phyloP scores from a whole-genome alignment of 2,888 invertebrate genomes.

The Apocheima hispidaria region DNA sequence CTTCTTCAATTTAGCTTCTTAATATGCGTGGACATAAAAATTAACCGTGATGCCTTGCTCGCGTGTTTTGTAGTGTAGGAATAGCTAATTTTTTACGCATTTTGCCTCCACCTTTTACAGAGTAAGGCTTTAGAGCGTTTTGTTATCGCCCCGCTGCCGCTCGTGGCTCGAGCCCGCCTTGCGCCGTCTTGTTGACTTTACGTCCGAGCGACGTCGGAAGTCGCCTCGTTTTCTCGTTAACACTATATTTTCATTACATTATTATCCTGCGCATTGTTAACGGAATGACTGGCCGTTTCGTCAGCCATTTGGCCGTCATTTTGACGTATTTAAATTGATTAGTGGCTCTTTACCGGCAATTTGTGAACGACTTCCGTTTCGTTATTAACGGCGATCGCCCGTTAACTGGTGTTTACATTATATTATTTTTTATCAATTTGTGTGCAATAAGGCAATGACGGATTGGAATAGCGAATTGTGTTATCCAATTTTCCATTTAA shows the following conservation, averaged over 20 bases:
- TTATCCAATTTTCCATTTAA: constrained; percentile 1
- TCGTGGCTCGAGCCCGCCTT: constrained; percentile 46
- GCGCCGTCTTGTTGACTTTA: constrained; percentile 69
- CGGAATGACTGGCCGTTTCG: constrained; percentile 59
- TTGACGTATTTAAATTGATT: constrained; percentile 47
- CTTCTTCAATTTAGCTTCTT: too few relatives aligned
- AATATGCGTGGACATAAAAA: too few relatives aligned
- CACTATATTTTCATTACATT: constrained; percentile 67
- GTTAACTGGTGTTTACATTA: constrained; percentile 45
- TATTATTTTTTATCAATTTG: constrained; percentile 40
- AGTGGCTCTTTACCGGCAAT: constrained; percentile 46
- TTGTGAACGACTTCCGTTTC: constrained; percentile 55
- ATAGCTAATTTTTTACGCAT: too few relatives aligned
- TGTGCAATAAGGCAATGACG: constrained; percentile 22
- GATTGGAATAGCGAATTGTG: constrained; percentile 3
- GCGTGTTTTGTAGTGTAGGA: too few relatives aligned
- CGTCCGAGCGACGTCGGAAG: constrained; percentile 67
- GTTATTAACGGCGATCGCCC: constrained; percentile 45
- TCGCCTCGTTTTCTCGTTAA: constrained; percentile 64
- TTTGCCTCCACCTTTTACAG: neutral
- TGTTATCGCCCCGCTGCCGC: constrained; percentile 43
- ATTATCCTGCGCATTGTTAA: constrained; percentile 57
- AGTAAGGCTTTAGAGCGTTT: neutral
- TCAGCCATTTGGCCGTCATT: constrained; percentile 34
- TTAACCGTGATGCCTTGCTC: too few relatives aligned